Base-by-base conservation (phyloP, 2,888 invertebrate genomes). In the Drosophila histrio region DNA sequence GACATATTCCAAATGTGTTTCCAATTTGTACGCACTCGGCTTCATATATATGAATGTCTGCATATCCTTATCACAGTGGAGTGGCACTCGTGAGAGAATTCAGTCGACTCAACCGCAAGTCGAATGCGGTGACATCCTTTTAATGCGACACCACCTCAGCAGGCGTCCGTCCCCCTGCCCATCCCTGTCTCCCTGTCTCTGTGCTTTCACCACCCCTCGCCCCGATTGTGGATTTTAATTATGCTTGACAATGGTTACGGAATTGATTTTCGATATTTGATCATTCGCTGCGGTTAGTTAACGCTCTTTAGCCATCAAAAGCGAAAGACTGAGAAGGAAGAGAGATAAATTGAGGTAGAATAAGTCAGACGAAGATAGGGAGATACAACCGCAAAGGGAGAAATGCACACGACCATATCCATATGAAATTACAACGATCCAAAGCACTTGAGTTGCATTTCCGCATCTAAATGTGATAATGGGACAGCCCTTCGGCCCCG, bases 221-320 rank as follows among this genome's bases (percentile, higher is more conserved):
- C 60, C 24, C 44, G 32, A 41, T 49, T 78, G 68, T 67, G 67
- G 83, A 81, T 83, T 89, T 83, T 86, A 89, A 87, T 87, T 89
- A 89, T 81, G 69, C 76, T 46, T 69, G 89, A 87, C 88, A 87
- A 89, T 85, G 80, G 79, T 75, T 71, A 67, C 73, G 80, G 86
- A 76, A 87, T 87, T 87, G 86, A 89, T 89, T 89, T 79, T 79
- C 88, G 86, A 87, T 87, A 89, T 87, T 86, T 83, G 87, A 89
- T 83, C 88, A 87, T 87, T 81, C 74, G 88, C 72, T 87, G 87
- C 77, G 88, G 89, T 89, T 87, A 76, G 86, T 85, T 87, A 87
- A 82, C 76, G 87, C 88, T 83, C 76, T 86, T 88, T 86, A 88
- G 69, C 61, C 84, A 72, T 43, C 74, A 54, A 41, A 30, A 21